Base-by-base conservation (phyloP, 1,140 invertebrate genomes). In the Danaus melanippus region DNA sequence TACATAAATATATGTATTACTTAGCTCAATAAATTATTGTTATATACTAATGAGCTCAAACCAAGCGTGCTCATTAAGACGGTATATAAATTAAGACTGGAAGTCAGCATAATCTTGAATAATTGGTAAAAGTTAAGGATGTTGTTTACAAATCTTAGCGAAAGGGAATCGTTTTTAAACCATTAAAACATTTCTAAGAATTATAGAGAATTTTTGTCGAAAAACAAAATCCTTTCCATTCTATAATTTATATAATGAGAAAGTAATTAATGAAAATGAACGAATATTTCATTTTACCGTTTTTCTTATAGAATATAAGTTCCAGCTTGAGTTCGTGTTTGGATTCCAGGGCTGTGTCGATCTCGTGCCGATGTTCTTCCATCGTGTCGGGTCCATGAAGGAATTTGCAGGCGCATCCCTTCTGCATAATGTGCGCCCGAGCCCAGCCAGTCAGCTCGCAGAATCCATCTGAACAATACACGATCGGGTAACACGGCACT, bases 401-500 rank as follows among this genome's bases (percentile, higher is more conserved):
- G 84, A 98, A 98, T 87, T 96, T 96, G 89, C 97, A 98, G 57
- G 96, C 95, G 85, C 96, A 98, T 60, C 95, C 94, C 80, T 97
- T 97, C 87, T 98, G 96, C 96, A 97, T 97, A 84, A 97, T 97
- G 89, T 98, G 96, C 42, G 96, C 96, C 61, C 97, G 90, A 57
- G 94, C 90, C 88, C 93, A 97, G 58, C 96, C 96, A 56, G 96
- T 98, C 88, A 98, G 92, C 88, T 98, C 97, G 84, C 96, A 97
- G 89, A 98, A 98, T 50, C 97, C 97, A 91, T 98, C 97, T 4
- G 96, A 97, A 88, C 97, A 98, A 88, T 98, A 98, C 59, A 98
- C 97, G 87, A 98, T 98, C 62, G 97, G 97, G 89, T 96, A 96
- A 57, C 92, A 85, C 60, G 93, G 92, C 61, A 97, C 96, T 88